Conservation (phyloP, 2,113 vertebrate species). For the Kobus ellipsiprymnus region DNA sequence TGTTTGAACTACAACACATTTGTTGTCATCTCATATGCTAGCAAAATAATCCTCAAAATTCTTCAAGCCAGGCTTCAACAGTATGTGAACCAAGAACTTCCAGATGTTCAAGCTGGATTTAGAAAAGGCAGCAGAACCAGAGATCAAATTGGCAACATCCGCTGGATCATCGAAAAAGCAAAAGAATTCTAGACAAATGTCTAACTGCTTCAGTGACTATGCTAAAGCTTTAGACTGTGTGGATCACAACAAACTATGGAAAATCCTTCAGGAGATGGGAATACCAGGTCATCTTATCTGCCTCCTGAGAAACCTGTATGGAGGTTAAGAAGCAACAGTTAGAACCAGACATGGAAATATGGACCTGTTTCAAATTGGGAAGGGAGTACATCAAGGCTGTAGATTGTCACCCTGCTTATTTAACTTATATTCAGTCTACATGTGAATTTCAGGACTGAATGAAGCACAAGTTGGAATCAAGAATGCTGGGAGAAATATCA, state of each 20-base stretch:
- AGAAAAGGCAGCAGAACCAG: neutral
- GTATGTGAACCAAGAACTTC: fast-evolving
- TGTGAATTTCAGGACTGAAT: neutral
- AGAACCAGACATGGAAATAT: neutral
- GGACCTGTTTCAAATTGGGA: neutral
- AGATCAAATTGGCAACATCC: neutral
- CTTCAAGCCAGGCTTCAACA: neutral
- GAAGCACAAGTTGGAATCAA: neutral
- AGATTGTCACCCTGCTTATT: neutral
- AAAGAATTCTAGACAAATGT: neutral
- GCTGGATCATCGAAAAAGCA: fast-evolving
- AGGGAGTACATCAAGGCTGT: neutral
- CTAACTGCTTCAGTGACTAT: neutral
- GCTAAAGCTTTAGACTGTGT: neutral
- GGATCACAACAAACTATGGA: neutral
- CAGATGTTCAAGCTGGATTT: neutral
- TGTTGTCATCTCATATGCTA: neutral
- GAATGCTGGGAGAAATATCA: neutral
- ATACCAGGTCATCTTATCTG: neutral
- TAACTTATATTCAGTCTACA: neutral
- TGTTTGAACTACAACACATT: neutral
- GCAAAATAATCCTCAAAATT: neutral
- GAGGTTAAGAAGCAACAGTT: neutral
- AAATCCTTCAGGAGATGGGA: neutral
- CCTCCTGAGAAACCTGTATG: neutral